Base-by-base conservation (phyloP, 2,888 invertebrate species). In the Ichneumon xanthorius region DNA sequence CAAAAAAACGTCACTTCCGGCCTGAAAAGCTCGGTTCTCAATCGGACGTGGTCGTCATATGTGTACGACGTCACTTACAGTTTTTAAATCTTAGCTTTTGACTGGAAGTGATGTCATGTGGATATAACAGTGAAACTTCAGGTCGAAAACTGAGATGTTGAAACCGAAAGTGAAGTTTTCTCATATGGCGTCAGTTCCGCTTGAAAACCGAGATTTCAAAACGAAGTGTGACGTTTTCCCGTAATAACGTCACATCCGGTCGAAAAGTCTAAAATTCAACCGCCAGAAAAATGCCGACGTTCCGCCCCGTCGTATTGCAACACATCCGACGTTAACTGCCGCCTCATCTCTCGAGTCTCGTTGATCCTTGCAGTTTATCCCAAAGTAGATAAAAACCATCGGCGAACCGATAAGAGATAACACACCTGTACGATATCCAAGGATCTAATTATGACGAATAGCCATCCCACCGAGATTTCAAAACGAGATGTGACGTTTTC, bases 381-480 rank as follows among this genome's bases (percentile, higher is more conserved):
- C 53, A 4, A 53, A 37, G 33, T 14, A 16, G 19, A 55, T n/a
- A 2, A 61, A 40, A 11, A 53, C 37, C 22, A 72, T 40, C 40
- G 19, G 55, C 37, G 55, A 33, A 72, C 72, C 16, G 37, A 22
- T 40, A 70, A 70, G 14, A 30, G 30, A 72, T 22, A 72, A 37
- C 5, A 14, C 33, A 4, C 71, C 55, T 30, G 5, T 4, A 58
- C 55, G 58, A 40, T 58, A 48, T 14, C 45, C 30, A 30, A 48
- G 48, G n/a, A 1, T 19, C n/a, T 48, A 63, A 63, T 45, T 63
- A 48, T 75, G 61, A 75, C 11, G 26, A 75, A 63, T 75, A 19
- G 30, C 30, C 4, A 2, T 75, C 33, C 19, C 22, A 48, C 19
- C n/a, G 26, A 75, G n/a, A n/a, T n/a, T n/a, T n/a, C n/a, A n/a